These are phyloP conservation scores for Macrophya annulata DNA, from an alignment of 2,888 invertebrate species.

Conservation along the genomic window DNA sequence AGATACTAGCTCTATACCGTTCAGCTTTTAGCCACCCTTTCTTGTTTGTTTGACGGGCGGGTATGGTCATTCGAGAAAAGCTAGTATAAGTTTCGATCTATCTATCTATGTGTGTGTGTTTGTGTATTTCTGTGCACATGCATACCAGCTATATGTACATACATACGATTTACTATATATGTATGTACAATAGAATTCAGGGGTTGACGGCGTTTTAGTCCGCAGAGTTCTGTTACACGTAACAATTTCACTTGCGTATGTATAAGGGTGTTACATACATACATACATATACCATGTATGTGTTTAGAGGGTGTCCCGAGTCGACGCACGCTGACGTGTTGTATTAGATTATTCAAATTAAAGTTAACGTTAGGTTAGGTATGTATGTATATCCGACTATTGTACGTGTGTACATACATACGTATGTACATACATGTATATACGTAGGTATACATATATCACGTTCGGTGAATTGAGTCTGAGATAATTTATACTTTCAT, in stretches of 20 bases:
- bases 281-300: not conserved
- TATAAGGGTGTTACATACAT: not conserved
- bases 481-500: slow-evolving; percentile 46
- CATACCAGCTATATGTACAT: not conserved
- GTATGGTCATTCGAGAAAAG: slow-evolving; percentile 4
- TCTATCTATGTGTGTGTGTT: not conserved
- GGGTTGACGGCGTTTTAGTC: not conserved
- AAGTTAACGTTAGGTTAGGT: no score
- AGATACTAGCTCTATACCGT: not conserved
- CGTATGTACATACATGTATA: no score
- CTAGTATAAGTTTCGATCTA: not conserved
- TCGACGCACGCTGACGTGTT: not conserved
- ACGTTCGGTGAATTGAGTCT: not conserved
- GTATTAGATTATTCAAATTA: slow-evolving; percentile 46
- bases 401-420: no score
- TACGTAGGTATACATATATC: not conserved
- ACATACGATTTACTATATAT: not conserved
- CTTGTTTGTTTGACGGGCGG: slow-evolving; percentile 11
- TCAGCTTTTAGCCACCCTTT: not conserved
- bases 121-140: no score
- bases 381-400: no score
- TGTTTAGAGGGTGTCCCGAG: slow-evolving; percentile 1
- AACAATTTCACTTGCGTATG: not conserved
- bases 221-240: not conserved
- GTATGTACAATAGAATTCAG: not conserved